Conservation (phyloP, 2,113 vertebrate species). For the Meleagris gallopavo region DNA sequence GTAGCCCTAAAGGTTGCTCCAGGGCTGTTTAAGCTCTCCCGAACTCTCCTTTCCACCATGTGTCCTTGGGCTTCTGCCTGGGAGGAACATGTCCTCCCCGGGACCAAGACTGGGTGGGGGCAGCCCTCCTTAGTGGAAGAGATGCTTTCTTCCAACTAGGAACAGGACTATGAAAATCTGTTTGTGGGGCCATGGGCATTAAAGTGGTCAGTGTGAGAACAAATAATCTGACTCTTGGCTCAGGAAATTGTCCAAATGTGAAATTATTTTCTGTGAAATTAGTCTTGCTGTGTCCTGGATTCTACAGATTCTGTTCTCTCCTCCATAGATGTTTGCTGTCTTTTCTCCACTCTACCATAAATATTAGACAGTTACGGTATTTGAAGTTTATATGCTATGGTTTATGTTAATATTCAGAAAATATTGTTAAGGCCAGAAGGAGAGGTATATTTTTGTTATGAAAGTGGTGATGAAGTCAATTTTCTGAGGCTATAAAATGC, state of each 20-base stretch:
- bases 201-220: not conserved
- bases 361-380: not conserved
- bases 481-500: slow-evolving; percentile 7
- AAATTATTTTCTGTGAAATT: not conserved
- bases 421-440: not conserved
- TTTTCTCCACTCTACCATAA: not conserved
- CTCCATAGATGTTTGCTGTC: not conserved
- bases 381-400: not conserved
- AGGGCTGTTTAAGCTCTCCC: not conserved
- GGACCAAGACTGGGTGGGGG: too few species aligned
- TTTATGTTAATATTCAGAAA: not conserved
- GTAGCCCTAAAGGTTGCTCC: too few species aligned
- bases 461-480: not conserved
- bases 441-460: not conserved
- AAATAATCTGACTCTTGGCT: not conserved
- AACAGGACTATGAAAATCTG: not conserved
- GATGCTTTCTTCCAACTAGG: not conserved
- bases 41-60: rapidly evolving
- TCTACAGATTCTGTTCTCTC: not conserved
- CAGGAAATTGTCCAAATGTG: not conserved
- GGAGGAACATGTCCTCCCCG: not conserved
- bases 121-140: not conserved
- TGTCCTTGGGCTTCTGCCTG: not conserved
- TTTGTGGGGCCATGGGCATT: not conserved
- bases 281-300: not conserved